Evolutionary conservation across 2,888 invertebrate genomes (phyloP), one percentile per base, ranked within the genome.

Genomic region (Lydus trimaculatus): DNA sequence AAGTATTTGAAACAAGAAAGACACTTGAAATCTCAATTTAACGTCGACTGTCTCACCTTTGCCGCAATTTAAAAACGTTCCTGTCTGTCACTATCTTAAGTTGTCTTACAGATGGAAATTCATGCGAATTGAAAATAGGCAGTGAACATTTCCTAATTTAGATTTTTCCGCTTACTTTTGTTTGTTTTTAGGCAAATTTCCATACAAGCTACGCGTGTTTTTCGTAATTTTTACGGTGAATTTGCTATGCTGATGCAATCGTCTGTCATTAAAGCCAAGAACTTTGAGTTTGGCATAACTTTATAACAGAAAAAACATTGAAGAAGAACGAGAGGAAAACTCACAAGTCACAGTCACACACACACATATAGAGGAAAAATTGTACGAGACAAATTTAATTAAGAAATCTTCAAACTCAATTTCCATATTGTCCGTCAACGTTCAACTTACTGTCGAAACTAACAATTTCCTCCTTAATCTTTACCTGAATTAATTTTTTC

Each of bases 351-450:
- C 13, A 13, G 13, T 13, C n/a, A n/a, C n/a, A 39, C 56, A 28
- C 23, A 52, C 23, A 13, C 11, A 23, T 13, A 2, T 11, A 28
- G 5, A 13, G 65, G 63, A 70, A 65, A 64, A 67, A 72, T 67
- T 70, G 68, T 72, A 66, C 61, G 58, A 70, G 71, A 73, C 70
- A 71, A 72, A 73, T 76, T 76, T 74, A 76, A 75, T 75, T 75
- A 76, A 72, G 71, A 74, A 73, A 74, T 72, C 65, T 62, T 70
- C 65, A 63, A 67, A 70, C 70, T 76, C 64, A 62, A 73, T 74
- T 74, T 76, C 70, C 74, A 73, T 74, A 72, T 52, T 69, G 64
- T 63, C 20, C 23, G 36, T 33, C 11, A 36, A 36, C 61, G 31
- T 36, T 43, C 17, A 23, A 39, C 25, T 65, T 64, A 69, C 67